Conservation (phyloP, 2,888 invertebrate genomes). For the Tortricodes alternella region DNA sequence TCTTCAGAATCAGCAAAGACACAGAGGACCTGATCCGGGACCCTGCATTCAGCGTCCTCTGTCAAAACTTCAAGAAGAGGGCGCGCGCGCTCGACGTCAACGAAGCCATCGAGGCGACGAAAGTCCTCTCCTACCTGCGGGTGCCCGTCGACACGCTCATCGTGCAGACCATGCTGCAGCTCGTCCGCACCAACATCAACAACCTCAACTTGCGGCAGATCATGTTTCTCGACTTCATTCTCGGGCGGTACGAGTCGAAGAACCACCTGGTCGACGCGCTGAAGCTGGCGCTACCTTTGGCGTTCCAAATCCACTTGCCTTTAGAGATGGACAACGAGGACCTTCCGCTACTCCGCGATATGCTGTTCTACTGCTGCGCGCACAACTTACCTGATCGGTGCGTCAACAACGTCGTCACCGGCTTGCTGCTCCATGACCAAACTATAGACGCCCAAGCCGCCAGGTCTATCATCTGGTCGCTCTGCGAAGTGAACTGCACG, state of each 20-base stretch:
- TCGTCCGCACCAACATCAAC: constrained; percentile 84
- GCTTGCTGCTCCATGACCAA: constrained; percentile 70
- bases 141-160: constrained; percentile 83
- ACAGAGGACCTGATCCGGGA: constrained; percentile 72
- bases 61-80: constrained; percentile 79
- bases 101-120: constrained; percentile 83
- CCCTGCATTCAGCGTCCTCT: constrained; percentile 83
- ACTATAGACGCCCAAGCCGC: constrained; percentile 69
- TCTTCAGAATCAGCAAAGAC: constrained; percentile 51
- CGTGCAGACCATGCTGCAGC: constrained; percentile 84
- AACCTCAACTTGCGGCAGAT: constrained; percentile 83
- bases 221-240: constrained; percentile 83
- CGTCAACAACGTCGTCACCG: constrained; percentile 78
- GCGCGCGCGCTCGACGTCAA: constrained; percentile 76
- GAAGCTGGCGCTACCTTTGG: constrained; percentile 85
- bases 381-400: constrained; percentile 76
- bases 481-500: constrained; percentile 75
- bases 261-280: constrained; percentile 85
- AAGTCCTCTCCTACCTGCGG: constrained; percentile 81
- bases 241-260: constrained; percentile 72
- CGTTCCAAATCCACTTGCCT: constrained; percentile 85
- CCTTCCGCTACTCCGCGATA: constrained; percentile 73
- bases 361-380: constrained; percentile 78
- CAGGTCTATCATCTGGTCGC: constrained; percentile 80
- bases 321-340: constrained; percentile 82